Percentiles rank a stretch among this genome's conserved stretches.
These are phyloP conservation scores for Oxycera nigricornis DNA, from an alignment of 2,888 invertebrate genomes.

Conservation along the genomic window DNA sequence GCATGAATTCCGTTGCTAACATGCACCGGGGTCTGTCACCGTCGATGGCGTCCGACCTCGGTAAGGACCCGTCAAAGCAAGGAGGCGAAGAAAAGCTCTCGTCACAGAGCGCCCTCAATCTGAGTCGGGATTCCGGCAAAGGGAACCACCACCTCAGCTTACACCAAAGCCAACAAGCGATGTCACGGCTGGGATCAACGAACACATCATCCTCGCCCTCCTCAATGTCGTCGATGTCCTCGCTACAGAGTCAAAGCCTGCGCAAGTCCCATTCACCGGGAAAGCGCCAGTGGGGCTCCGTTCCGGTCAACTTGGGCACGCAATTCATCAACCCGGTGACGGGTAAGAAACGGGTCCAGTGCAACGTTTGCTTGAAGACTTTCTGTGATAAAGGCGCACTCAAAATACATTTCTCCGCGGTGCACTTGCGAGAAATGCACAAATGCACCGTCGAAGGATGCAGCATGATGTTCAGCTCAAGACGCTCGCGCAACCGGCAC, in stretches of 20 bases:
- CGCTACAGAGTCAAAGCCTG: conserved; percentile 47
- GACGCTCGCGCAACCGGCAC: conserved; percentile 93
- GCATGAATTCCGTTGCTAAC: conserved; percentile 48
- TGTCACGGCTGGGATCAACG: conserved; percentile 40
- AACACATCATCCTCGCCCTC: conserved; percentile 27
- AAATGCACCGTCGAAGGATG: conserved; percentile 98
- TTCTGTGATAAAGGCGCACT: conserved; percentile 99
- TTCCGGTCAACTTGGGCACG: conserved; percentile 83
- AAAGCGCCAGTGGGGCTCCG: conserved; percentile 81
- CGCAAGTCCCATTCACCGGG: conserved; percentile 68
- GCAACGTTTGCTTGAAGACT: conserved; percentile 97
- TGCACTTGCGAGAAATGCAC: conserved; percentile 99
- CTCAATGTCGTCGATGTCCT: conserved; percentile 42
- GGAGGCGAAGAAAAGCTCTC: conserved; percentile 56
- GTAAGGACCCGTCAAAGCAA: conserved; percentile 54
- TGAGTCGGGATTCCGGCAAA: conserved; percentile 66
- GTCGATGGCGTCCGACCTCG: conserved; percentile 53
- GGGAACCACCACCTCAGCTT: conserved; percentile 45
- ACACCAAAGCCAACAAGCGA: conserved; percentile 51
- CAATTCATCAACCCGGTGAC: conserved; percentile 92
- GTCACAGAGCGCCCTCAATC: conserved; percentile 68
- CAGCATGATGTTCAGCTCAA: conserved; percentile 99
- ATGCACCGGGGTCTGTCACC: conserved; percentile 50
- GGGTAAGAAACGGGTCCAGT: conserved; percentile 96
- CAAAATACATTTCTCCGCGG: conserved; percentile 99